Conservation (phyloP, 1,140 invertebrate species). For the Scaptomyza hsui region DNA sequence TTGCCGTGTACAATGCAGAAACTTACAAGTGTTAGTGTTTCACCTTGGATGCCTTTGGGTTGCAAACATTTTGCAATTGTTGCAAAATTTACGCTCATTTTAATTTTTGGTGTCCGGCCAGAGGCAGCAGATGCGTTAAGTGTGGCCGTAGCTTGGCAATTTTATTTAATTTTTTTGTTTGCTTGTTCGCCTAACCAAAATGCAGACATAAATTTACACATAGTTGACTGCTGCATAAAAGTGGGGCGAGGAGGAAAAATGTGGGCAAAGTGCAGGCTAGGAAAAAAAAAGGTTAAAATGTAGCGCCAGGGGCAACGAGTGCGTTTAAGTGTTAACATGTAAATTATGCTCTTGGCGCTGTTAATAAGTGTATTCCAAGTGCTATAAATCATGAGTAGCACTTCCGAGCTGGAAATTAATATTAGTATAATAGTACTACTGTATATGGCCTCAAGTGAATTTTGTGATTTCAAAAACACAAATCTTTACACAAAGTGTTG, state of each 20-base stretch:
- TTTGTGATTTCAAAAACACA: slow-evolving; percentile 40
- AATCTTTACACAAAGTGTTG: slow-evolving; percentile 17
- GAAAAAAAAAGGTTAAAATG: slow-evolving; percentile 31
- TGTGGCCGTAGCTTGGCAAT: slow-evolving; percentile 34
- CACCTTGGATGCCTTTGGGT: slow-evolving; percentile 13
- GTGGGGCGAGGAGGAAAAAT: neutral
- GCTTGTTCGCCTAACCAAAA: slow-evolving; percentile 34
- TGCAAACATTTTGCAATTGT: slow-evolving; percentile 72
- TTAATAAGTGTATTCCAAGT: slow-evolving; percentile 74
- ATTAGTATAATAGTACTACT: slow-evolving; percentile 40
- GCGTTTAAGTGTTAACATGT: slow-evolving; percentile 83
- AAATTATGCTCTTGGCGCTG: slow-evolving; percentile 77
- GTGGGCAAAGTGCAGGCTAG: slow-evolving; percentile 8
- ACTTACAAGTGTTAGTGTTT: slow-evolving; percentile 9
- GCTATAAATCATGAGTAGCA: slow-evolving; percentile 65
- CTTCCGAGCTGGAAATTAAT: slow-evolving; percentile 65
- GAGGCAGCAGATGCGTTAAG: slow-evolving; percentile 69
- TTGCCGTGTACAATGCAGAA: slow-evolving; percentile 38
- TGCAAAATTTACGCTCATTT: slow-evolving; percentile 77
- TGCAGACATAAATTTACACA: slow-evolving; percentile 72
- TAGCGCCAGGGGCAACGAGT: slow-evolving; percentile 56
- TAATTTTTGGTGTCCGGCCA: slow-evolving; percentile 46
- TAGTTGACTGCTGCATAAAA: slow-evolving; percentile 38
- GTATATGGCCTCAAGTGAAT: slow-evolving; percentile 12
- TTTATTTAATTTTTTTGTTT: slow-evolving; percentile 23